Conservation (phyloP, 2,113 vertebrate species). For the Psittacus erithacus region DNA sequence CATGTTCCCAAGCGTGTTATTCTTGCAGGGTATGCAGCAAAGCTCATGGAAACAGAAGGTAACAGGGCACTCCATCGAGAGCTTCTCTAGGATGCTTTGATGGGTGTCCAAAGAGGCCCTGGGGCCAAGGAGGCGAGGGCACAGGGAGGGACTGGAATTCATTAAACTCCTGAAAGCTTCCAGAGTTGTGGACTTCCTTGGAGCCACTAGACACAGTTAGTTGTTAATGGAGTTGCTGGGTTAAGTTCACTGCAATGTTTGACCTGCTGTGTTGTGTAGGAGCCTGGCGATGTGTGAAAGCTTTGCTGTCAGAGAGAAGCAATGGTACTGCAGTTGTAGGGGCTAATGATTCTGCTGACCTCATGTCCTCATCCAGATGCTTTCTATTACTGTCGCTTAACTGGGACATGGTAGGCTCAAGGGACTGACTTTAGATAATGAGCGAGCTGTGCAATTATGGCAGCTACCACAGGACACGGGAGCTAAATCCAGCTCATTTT, state of each 20-base stretch:
- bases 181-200: background rate
- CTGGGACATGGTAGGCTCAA: background rate
- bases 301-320: background rate
- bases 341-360: conserved; percentile 54
- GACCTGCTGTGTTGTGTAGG: conserved; percentile 3
- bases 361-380: conserved; percentile 47
- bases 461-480: conserved; percentile 1
- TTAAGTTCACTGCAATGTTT: background rate
- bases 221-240: background rate
- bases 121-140: background rate
- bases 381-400: conserved; percentile 37
- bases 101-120: background rate
- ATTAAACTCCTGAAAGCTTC: background rate
- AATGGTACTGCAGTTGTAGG: conserved; percentile 10
- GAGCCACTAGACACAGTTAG: background rate
- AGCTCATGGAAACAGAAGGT: background rate
- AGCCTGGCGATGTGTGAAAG: conserved; percentile 13
- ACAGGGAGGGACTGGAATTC: background rate
- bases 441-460: conserved; percentile 18
- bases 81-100: background rate
- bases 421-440: background rate
- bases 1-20: background rate
- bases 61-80: accelerated
- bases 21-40: accelerated
- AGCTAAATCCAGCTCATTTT: background rate